Evolutionary conservation across 2,888 invertebrate genomes (phyloP).

Genomic region (Anoplius nigerrimus): DNA sequence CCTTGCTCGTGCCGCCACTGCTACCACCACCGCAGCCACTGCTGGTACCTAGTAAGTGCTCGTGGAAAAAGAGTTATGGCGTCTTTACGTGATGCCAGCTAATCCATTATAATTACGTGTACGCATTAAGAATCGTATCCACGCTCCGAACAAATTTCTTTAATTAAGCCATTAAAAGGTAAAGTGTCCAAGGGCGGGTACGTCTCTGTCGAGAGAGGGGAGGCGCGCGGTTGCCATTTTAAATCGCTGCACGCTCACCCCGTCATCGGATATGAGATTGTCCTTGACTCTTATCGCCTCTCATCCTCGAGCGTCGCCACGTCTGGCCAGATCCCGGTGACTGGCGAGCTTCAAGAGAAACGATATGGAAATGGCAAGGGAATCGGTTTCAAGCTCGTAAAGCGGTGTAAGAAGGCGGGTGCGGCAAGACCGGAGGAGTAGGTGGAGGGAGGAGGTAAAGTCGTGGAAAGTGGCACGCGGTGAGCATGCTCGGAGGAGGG

Average conservation of each 20-base stretch:
- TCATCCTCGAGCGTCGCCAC: neutral
- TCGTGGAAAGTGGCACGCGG: neutral
- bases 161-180: too few species aligned
- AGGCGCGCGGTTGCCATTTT: too few species aligned
- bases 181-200: too few species aligned
- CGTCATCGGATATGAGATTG: too few species aligned
- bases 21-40: too few species aligned
- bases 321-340: neutral
- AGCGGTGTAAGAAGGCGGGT: neutral
- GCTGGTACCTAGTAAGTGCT: too few species aligned
- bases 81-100: neutral
- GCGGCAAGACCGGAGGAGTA: too few species aligned
- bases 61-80: neutral
- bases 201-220: too few species aligned
- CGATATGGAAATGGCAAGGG: neutral
- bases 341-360: neutral
- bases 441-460: too few species aligned
- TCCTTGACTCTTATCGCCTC: too few species aligned
- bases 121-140: neutral
- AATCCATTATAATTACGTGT: neutral
- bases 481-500: neutral
- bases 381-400: conserved; percentile 4
- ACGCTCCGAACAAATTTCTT: too few species aligned
- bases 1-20: neutral
- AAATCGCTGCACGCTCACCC: too few species aligned